These are phyloP conservation scores for Oxystoma pomonae DNA, from an alignment of 2,888 invertebrate genomes.

Conservation along the genomic window DNA sequence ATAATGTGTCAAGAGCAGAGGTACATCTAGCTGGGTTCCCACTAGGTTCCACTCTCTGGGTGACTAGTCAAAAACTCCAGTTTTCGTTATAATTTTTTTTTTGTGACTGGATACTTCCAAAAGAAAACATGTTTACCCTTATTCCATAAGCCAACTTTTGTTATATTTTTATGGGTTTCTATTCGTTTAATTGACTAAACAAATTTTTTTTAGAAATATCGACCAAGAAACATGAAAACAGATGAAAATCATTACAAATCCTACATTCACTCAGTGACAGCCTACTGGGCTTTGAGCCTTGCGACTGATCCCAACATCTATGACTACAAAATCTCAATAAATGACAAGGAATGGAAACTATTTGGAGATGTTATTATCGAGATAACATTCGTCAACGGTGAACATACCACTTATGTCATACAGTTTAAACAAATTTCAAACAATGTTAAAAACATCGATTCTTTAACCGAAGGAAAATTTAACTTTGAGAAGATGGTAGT, in stretches of 20 bases:
- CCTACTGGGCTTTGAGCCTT: conserved; percentile 28
- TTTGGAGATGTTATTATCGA: conserved; percentile 30
- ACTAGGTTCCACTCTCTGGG: no score
- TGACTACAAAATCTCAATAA: conserved; percentile 18
- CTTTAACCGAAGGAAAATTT: conserved; percentile 11
- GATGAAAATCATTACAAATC: conserved; percentile 21
- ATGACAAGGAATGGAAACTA: conserved; percentile 27
- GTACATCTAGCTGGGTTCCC: no score
- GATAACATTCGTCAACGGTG: conserved; percentile 2
- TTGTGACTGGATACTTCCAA: no score
- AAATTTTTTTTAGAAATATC: conserved; percentile 30
- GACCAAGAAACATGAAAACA: conserved; percentile 19
- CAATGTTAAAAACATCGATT: conserved; percentile 16
- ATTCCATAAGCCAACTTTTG: no score
- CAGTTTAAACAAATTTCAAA: conserved; percentile 18
- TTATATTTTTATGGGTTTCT: no score
- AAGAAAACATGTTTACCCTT: no score
- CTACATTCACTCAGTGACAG: conserved; percentile 23
- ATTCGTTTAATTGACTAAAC: no score
- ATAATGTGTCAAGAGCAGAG: no score
- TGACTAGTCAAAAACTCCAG: no score
- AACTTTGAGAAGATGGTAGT: neutral
- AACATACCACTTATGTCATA: conserved; percentile 16
- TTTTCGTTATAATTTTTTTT: no score
- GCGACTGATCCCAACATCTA: conserved; percentile 17